Evolutionary conservation across 2,113 vertebrate genomes (phyloP), one percentile per base, ranked within the genome.

Genomic region (Chinchilla lanigera): DNA sequence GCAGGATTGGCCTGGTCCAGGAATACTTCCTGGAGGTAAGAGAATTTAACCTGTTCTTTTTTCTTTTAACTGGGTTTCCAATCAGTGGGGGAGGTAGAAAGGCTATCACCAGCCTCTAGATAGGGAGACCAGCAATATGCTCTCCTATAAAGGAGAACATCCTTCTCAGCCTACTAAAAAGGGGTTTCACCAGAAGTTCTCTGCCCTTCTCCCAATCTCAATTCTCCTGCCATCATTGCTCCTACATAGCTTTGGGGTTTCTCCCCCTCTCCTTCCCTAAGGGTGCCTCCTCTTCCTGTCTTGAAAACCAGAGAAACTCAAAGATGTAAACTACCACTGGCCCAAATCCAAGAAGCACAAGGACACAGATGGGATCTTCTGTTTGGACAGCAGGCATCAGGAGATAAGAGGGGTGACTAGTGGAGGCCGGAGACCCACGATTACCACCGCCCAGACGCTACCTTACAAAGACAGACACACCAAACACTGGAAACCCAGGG

Each of bases 141-240:
- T 26, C 60, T 61, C 60, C 60, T 61, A 28, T 41, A 41, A 71
- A 60, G 61, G n/a, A 60, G 26, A 92, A 22, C 81, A 10, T 10
- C 47, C 9, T 28, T 16, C 50, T 52, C 0, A 1, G 3, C 0
- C 0, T 0, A 0, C 47, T 28, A 3, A 28, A 35, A 38, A n/a
- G 7, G 10, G 0, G 7, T n/a, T 35, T 14, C 13, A 9, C 33
- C 17, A 24, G 22, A 19, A 38, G 3, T 58, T 63, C 75, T 58
- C 33, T 30, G 61, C 52, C 33, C 13, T 56, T 33, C 30, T 17
- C 30, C 5, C 14, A 50, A 7, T 9, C 26, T 12, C 50, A 54
- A 83, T 16, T 7, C 1, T 73, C 16, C 56, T 54, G 28, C 11
- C 4, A 35, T 47, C 65, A 35, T 77, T 28, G 11, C 50, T 83